Percentiles rank a stretch among this genome's conserved stretches.
phyloP scores from a whole-genome alignment of 1,140 invertebrate species.

The Battus philenor region DNA sequence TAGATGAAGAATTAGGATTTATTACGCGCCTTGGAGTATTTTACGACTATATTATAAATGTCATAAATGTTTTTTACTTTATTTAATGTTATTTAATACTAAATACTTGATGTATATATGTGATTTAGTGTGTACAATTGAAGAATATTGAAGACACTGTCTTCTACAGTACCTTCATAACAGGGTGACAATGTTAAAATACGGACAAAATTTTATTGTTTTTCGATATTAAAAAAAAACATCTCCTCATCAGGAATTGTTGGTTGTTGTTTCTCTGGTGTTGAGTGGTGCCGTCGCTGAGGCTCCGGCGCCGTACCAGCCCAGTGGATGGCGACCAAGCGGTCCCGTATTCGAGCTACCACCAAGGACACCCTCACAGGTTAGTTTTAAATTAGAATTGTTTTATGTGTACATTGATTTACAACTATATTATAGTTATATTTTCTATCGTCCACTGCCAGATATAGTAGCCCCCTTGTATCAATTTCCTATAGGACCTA shows the following conservation, averaged over 20 bases:
- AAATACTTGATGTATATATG: not conserved
- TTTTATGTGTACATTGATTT: constrained; percentile 1
- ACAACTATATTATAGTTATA: too few species aligned
- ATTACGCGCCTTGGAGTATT: too few species aligned
- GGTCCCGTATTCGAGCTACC: constrained; percentile 77
- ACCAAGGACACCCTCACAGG: constrained; percentile 44
- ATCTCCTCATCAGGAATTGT: constrained; percentile 28
- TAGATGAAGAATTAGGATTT: too few species aligned
- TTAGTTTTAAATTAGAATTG: too few species aligned
- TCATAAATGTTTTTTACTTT: not conserved
- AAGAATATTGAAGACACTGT: too few species aligned
- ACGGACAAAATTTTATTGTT: too few species aligned
- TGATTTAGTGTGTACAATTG: not conserved
- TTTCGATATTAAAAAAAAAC: not conserved
- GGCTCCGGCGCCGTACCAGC: constrained; percentile 65
- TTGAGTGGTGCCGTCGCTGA: constrained; percentile 33
- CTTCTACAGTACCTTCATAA: too few species aligned
- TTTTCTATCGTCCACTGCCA: too few species aligned
- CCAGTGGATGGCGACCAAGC: constrained; percentile 76
- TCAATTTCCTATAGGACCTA: too few species aligned
- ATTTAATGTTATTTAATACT: not conserved
- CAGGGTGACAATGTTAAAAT: too few species aligned
- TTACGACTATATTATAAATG: not conserved
- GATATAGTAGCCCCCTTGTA: too few species aligned
- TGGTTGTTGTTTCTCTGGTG: constrained; percentile 41